Base-by-base conservation (phyloP, 2,113 vertebrate species). In the Thamnaconus septentrionalis region DNA sequence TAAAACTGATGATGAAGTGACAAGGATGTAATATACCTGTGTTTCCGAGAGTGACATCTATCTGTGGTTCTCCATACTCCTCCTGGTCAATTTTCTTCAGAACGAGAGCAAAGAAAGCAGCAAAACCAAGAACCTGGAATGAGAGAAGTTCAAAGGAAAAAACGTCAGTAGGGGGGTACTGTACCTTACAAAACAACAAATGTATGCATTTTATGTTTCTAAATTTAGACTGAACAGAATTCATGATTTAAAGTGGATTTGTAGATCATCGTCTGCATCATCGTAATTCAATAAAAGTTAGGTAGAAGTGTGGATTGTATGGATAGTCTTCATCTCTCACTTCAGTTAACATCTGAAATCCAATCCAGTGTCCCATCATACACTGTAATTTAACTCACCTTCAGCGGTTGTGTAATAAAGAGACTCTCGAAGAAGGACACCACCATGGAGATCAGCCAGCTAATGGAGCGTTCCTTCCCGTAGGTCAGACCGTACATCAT, bases 341-440 rank as follows among this genome's bases (percentile, higher is more conserved):
- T 31, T 31, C 1, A 31, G 18, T 31, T 31, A 31, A 31, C 18
- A 31, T 31, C 18, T 31, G 18, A 31, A 31, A 31, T 31, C 18
- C 18, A 31, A 31, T 31, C 18, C 18, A 31, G 18, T 31, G 18
- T 31, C 4, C 4, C 10, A 50, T n/a, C 48, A 4, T 50, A n/a
- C 10, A 6, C 5, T 68, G 3, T 46, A 41, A 7, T 11, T 10
- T 49, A 6, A 10, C 70, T 92, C 80, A 98, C 96, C 93, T 99
- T 99, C 47, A 98, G 81, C 8, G 96, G 95, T 70, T 98, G 96
- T 5, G 94, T 99, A 65, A 98, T 91, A 60, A 98, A 95, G 61
- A 97, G 83, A n/a, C 95, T 98, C 88, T 98, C 95, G 76, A 95
- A 89, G 72, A 98, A 96, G 54, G 96, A 97, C 68, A 98, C 90